These are phyloP conservation scores for Aphidius ervi DNA, from an alignment of 1,140 invertebrate genomes.

Conservation along the genomic window DNA sequence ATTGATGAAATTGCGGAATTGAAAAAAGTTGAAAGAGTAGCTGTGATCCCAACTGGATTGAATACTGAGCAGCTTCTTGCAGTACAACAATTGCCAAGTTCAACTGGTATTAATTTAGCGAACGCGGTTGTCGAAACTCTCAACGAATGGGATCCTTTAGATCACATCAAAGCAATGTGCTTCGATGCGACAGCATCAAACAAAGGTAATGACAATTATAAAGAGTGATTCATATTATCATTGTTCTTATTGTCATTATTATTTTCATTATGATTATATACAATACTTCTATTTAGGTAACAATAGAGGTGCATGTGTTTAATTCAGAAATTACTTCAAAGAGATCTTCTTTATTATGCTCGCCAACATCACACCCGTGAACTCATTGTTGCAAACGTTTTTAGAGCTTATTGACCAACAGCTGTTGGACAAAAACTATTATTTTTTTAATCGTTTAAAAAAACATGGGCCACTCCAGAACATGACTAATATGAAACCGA, in stretches of 20 bases:
- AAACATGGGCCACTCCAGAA: not conserved
- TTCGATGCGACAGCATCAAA: not conserved
- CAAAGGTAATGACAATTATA: not conserved
- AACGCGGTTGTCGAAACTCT: not conserved
- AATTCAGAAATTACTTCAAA: constrained; percentile 1
- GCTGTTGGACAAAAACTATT: not conserved
- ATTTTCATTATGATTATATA: too few species aligned
- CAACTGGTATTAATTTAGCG: constrained; percentile 11
- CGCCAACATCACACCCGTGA: too few species aligned
- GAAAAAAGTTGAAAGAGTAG: constrained; percentile 13
- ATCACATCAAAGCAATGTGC: constrained; percentile 5
- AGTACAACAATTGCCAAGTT: constrained; percentile 5
- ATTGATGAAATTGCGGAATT: too few species aligned
- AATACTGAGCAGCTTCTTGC: constrained; percentile 15
- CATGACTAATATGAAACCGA: not conserved
- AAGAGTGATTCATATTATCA: too few species aligned
- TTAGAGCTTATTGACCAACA: constrained; percentile 1
- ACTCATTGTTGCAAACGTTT: not conserved
- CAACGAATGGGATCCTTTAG: constrained; percentile 3
- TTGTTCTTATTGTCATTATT: not conserved
- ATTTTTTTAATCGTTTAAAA: not conserved
- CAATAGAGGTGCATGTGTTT: constrained; percentile 3
- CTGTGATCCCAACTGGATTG: constrained; percentile 6
- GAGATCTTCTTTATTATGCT: not conserved
- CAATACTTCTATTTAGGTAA: not conserved